These are phyloP conservation scores for Meloidogyne exigua DNA, from an alignment of 1,140 invertebrate species.

Conservation along the genomic window DNA sequence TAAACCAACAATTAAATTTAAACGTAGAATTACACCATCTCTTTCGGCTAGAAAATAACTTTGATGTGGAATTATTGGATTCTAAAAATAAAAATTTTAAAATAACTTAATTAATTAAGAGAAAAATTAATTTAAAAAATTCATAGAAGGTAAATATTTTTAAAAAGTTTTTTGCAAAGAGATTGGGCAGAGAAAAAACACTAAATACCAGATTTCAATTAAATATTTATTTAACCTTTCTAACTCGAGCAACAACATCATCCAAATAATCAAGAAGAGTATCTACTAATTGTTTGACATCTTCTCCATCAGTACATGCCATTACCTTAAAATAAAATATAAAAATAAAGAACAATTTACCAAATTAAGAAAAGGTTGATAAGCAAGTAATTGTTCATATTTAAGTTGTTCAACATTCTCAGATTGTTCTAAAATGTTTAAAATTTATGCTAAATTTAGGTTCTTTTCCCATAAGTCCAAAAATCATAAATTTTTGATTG, in stretches of 20 bases:
- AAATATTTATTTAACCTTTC: conserved; percentile 26
- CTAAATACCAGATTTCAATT: no score
- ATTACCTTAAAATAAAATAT: conserved; percentile 5
- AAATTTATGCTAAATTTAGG: no score
- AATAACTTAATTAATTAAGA: no score
- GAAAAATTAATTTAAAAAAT: no score
- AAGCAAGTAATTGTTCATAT: conserved; percentile 37
- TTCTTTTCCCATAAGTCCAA: no score
- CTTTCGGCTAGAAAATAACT: conserved; percentile 43
- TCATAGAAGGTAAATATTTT: no score
- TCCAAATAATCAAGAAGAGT: conserved; percentile 41
- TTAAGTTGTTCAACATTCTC: not conserved
- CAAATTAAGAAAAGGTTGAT: conserved; percentile 54
- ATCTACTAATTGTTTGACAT: conserved; percentile 44
- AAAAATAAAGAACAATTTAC: not conserved
- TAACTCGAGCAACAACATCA: conserved; percentile 41
- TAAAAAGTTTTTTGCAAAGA: no score
- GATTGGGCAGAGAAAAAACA: not conserved
- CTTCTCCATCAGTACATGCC: conserved; percentile 48
- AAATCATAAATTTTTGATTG: no score
- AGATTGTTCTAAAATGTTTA: not conserved
- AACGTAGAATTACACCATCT: conserved; percentile 41
- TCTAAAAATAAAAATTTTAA: conserved; percentile 25
- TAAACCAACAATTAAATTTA: conserved; percentile 54
- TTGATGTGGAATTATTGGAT: conserved; percentile 34